phyloP scores from a whole-genome alignment of 2,113 vertebrate genomes.

The Bucco capensis region DNA sequence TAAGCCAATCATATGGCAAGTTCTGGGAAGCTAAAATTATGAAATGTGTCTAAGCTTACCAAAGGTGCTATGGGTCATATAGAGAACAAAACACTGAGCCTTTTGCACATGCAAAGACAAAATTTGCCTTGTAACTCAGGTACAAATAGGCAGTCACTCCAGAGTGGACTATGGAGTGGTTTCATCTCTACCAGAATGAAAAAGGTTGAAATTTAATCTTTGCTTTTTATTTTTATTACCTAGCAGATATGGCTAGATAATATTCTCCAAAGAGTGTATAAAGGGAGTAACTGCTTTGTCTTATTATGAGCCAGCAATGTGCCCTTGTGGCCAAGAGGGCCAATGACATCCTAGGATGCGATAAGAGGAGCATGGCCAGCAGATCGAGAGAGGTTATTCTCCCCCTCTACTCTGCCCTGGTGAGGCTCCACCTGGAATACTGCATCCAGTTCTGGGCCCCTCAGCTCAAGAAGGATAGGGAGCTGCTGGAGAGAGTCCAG shows the following conservation, averaged over 20 bases:
- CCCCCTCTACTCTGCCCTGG: too few species aligned
- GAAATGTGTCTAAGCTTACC: not conserved
- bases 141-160: not conserved
- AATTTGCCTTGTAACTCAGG: not conserved
- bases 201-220: not conserved
- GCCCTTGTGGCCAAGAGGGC: too few species aligned
- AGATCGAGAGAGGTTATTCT: too few species aligned
- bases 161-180: not conserved
- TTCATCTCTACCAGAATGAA: not conserved
- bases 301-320: too few species aligned
- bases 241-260: not conserved
- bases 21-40: not conserved
- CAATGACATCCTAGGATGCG: too few species aligned
- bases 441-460: too few species aligned
- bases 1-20: not conserved
- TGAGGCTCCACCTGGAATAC: too few species aligned
- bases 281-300: not conserved
- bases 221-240: not conserved
- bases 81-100: not conserved
- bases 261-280: not conserved
- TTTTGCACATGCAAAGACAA: not conserved
- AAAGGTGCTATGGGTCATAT: not conserved
- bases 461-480: too few species aligned
- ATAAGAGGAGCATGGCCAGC: too few species aligned
- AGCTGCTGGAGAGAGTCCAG: too few species aligned